Conservation (phyloP, 2,888 invertebrate species). For the Antheraea assamensis region DNA sequence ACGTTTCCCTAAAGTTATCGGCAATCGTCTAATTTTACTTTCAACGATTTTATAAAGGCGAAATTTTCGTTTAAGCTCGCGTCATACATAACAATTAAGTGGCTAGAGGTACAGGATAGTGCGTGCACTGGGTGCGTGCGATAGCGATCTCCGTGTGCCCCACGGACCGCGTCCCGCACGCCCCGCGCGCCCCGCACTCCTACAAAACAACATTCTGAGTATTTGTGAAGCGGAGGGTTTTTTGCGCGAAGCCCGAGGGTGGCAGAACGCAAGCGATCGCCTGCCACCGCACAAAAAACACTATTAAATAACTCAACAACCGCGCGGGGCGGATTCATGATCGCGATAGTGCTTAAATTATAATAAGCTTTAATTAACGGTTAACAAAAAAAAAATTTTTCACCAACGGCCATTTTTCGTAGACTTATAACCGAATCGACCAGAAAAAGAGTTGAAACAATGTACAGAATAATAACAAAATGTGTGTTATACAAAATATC, state of each 20-base stretch:
- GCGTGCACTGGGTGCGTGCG: conserved; percentile 81
- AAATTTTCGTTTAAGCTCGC: conserved; percentile 34
- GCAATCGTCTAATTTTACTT: conserved; percentile 18
- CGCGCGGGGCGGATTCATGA: conserved; percentile 76
- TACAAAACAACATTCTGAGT: conserved; percentile 77
- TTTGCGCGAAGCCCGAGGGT: conserved; percentile 80
- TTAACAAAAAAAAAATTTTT: conserved; percentile 62
- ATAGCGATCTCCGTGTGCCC: conserved; percentile 76
- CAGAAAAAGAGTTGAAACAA: not conserved
- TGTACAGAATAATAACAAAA: not conserved
- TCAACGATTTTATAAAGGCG: conserved; percentile 20
- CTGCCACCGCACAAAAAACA: conserved; percentile 77
- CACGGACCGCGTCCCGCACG: conserved; percentile 35
- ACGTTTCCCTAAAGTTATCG: conserved; percentile 26
- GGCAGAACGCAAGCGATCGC: conserved; percentile 73
- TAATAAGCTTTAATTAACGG: conserved; percentile 75
- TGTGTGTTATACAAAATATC: not conserved
- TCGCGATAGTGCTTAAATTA: conserved; percentile 71
- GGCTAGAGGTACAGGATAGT: conserved; percentile 76
- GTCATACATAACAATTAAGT: conserved; percentile 76
- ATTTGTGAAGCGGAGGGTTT: conserved; percentile 78
- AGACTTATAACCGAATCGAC: conserved; percentile 2
- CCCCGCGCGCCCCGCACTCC: conserved; percentile 52
- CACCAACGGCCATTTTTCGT: conserved; percentile 20
- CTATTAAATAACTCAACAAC: conserved; percentile 80